These are phyloP conservation scores for Pseudorasbora parva DNA, from an alignment of 2,113 vertebrate genomes.

Conservation along the genomic window DNA sequence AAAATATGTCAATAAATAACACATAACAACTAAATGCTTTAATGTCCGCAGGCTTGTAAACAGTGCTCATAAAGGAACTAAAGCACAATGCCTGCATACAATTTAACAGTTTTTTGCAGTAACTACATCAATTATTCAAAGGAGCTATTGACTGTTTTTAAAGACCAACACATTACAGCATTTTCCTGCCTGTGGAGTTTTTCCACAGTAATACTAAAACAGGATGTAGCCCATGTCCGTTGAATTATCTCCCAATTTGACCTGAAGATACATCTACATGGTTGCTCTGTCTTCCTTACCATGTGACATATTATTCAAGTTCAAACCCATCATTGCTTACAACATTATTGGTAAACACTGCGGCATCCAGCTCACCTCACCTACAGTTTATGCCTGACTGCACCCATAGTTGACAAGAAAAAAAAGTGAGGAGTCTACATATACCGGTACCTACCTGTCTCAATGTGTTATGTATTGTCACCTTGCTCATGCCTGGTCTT, in stretches of 20 bases:
- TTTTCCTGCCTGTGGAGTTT: neutral
- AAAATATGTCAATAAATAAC: no score
- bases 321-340: neutral
- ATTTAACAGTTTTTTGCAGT: neutral
- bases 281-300: neutral
- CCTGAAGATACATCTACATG: neutral
- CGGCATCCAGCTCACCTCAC: neutral
- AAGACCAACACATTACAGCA: neutral
- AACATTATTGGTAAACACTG: neutral
- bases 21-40: neutral
- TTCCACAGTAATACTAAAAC: conserved; percentile 16
- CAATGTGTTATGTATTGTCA: neutral
- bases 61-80: neutral
- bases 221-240: neutral
- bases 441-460: neutral
- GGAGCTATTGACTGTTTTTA: conserved; percentile 4
- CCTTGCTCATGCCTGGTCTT: conserved; percentile 3
- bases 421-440: neutral
- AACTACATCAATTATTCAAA: conserved; percentile 7
- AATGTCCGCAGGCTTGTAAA: neutral
- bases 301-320: neutral
- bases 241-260: neutral
- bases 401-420: neutral
- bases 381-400: neutral
- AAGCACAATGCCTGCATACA: neutral